Percentiles rank a stretch among this genome's conserved stretches.
phyloP scores from a whole-genome alignment of 2,797 vertebrate species.

The Lepus oiostolus region DNA sequence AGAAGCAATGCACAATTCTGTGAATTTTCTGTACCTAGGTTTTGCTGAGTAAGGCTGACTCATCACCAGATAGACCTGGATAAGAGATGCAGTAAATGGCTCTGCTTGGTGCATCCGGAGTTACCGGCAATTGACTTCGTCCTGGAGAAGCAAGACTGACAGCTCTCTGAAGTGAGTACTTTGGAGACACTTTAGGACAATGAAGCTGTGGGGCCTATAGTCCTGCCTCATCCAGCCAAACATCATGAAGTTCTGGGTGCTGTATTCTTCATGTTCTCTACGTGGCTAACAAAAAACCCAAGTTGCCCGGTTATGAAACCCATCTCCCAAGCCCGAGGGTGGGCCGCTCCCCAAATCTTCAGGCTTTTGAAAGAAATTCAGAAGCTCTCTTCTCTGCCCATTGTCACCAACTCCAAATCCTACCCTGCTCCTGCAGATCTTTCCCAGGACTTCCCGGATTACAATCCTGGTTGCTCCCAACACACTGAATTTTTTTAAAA shows the following conservation, averaged over 20 bases:
- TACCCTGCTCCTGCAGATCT: background rate
- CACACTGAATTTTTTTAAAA: background rate
- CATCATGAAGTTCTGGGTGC: background rate
- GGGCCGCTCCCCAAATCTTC: background rate
- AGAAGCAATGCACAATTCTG: constrained; percentile 7
- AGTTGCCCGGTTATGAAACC: background rate
- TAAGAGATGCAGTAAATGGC: background rate
- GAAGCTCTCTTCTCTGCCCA: background rate
- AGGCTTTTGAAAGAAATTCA: constrained; percentile 2
- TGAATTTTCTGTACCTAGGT: background rate
- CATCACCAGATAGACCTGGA: background rate
- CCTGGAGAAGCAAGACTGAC: background rate
- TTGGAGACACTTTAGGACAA: background rate
- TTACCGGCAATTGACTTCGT: background rate
- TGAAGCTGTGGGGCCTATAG: background rate
- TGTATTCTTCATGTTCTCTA: background rate
- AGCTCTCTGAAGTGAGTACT: background rate
- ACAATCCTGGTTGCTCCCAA: background rate
- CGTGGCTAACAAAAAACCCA: background rate
- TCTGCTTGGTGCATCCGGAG: background rate
- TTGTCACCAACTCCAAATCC: background rate
- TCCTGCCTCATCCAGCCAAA: background rate
- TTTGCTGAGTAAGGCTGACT: constrained; percentile 37
- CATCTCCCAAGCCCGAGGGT: background rate
- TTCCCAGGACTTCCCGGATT: background rate